Evolutionary conservation across 2,888 invertebrate species (phyloP).

Genomic region (Heliconius erato): DNA sequence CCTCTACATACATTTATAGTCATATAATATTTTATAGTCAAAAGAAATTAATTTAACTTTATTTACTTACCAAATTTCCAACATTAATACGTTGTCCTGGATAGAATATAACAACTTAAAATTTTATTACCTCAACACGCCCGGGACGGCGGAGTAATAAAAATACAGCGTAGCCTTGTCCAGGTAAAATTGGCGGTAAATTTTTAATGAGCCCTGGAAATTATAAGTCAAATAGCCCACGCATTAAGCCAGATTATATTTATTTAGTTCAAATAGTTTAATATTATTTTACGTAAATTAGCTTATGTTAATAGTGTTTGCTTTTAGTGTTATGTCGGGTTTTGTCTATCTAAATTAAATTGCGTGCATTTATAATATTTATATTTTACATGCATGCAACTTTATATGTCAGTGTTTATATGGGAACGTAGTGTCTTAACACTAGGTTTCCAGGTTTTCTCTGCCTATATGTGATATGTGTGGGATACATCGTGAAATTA

Average conservation of each 20-base stretch:
- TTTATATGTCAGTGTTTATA: too few species aligned
- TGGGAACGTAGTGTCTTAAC: too few species aligned
- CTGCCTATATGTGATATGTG: too few species aligned
- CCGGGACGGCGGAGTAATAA: conserved; percentile 48
- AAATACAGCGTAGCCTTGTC: conserved; percentile 47
- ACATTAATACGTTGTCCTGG: conserved; percentile 48
- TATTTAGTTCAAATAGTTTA: conserved; percentile 18
- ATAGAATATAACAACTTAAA: conserved; percentile 51
- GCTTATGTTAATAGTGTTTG: background rate
- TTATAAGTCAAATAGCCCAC: conserved; percentile 38
- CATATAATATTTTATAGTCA: background rate
- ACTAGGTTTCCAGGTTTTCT: too few species aligned
- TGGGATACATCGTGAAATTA: too few species aligned
- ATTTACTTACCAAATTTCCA: conserved; percentile 33
- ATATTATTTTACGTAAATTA: conserved; percentile 1
- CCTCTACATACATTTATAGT: background rate
- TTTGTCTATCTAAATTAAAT: background rate
- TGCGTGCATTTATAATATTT: too few species aligned
- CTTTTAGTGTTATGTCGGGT: background rate
- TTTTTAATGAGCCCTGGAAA: conserved; percentile 50
- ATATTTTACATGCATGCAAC: too few species aligned
- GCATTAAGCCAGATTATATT: conserved; percentile 23
- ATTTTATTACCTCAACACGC: conserved; percentile 50
- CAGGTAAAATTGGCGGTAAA: conserved; percentile 54
- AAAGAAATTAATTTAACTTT: conserved; percentile 23